Evolutionary conservation across 2,888 invertebrate species (phyloP), one percentile per base, ranked within the genome.

Genomic region (Nephrocerus scutellatus): DNA sequence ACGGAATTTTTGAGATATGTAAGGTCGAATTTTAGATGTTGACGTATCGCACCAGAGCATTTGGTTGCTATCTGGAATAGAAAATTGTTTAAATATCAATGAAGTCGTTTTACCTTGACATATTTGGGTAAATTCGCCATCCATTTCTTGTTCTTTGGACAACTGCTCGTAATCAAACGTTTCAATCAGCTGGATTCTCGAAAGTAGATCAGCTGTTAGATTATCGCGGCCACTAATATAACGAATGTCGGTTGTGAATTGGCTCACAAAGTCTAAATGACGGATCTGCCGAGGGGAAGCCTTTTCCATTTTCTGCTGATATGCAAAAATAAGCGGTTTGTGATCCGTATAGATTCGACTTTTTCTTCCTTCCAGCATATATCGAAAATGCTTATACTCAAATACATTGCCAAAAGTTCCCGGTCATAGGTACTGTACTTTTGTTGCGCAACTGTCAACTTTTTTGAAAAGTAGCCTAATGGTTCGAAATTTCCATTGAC

Each of bases 351-450:
- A 30, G 6, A 30, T 16, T 12, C 6, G 8, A 16, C 6, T 14
- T 14, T 16, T 16, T 7, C 30, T 14, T 15, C 16, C 30, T 30
- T 30, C 30, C 14, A 30, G 8, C 9, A 30, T 14, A 30, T 30
- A 30, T 6, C 46, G 46, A 31, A 46, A 51, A 30, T 47, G 47
- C 31, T 55, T 54, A 66, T 48, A 1, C 58, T 55, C 19, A 51
- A 43, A 34, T 62, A 67, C 1, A 64, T 59, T 0, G 62, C 63
- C 5, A 63, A 8, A 44, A 68, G 51, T 45, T 65, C 62, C 6
- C 62, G 21, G 39, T 69, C 64, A 42, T 63, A 66, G 16, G 53
- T 56, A 12, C 59, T 55, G 29, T 65, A 67, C 5, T 58, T 61
- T 9, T 20, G 32, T 41, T 68, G 55, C 0, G 60, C 39, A 2